Base-by-base conservation (phyloP, 2,888 invertebrate species). In the Melieria omissa region DNA sequence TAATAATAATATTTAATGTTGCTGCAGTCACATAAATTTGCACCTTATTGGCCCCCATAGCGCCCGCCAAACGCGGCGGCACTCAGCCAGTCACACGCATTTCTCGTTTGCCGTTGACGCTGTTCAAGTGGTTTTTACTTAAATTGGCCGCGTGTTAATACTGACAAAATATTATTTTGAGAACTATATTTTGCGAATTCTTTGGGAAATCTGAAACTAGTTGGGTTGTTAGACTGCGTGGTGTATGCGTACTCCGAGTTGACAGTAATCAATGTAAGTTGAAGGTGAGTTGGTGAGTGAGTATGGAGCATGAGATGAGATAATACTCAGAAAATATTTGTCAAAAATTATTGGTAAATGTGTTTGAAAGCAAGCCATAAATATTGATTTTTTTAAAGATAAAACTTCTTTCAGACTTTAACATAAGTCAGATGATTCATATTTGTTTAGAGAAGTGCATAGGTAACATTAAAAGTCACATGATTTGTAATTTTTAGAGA, bases 31-130 rank as follows among this genome's bases (percentile, higher is more conserved):
- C 77, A 78, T 78, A 84, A 84, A 84, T 85, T 85, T 85, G 85
- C 84, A 84, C 85, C 83, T 83, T 85, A 84, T 84, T 84, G 84
- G 82, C 84, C 84, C 83, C 83, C 84, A 84, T 84, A 81, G 80
- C 55, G 63, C 61, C 55, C 61, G 49, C 10, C 67, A 67, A 67
- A 44, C 10, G 46, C 29, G 29, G 12, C 14, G 52, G 9, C 9
- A 8, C 52, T n/a, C 42, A 47, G 45, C 61, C 47, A 47, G 5
- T 64, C 29, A 60, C 14, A n/a, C 8, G 29, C 16, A 42, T 63
- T 16, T 5, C 41, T 29, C 29, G 29, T 29, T 29, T 5, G 47
- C 41, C 49, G 29, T 8, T 62, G n/a, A 45, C 46, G 45, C 29
- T n/a, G 44, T 78, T 78, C 77, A 81, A 81, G 81, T 82, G 80